Evolutionary conservation across 2,113 vertebrate genomes (phyloP).

Genomic region (Dascyllus trimaculatus): DNA sequence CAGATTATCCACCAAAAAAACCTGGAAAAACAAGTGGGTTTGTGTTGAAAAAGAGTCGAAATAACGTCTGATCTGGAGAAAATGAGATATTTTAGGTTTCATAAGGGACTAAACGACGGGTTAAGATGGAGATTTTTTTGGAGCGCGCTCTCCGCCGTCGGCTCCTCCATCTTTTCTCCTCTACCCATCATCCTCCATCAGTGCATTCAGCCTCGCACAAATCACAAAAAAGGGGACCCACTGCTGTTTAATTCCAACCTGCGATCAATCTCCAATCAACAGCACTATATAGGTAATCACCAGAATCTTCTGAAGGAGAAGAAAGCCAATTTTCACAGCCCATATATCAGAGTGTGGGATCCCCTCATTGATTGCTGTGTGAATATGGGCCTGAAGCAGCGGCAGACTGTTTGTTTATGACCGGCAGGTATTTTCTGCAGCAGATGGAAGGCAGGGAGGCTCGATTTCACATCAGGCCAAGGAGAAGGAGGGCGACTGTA

Average conservation of each 20-base stretch:
- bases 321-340: constrained; percentile 75
- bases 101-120: constrained; percentile 8
- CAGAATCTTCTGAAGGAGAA: constrained; percentile 70
- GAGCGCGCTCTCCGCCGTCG: constrained; percentile 5
- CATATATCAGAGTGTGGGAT: constrained; percentile 60
- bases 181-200: constrained; percentile 45
- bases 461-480: constrained; percentile 50
- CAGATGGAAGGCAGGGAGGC: constrained; percentile 56
- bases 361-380: constrained; percentile 76
- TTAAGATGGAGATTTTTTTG: constrained; percentile 51
- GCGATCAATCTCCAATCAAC: constrained; percentile 83
- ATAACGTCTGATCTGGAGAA: not conserved
- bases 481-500: constrained; percentile 33
- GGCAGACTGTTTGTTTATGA: constrained; percentile 74
- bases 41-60: too few relatives aligned
- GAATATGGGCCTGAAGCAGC: constrained; percentile 56
- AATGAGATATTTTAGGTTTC: constrained; percentile 20
- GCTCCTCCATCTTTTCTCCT: constrained; percentile 7
- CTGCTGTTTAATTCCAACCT: constrained; percentile 71
- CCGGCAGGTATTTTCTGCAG: constrained; percentile 61
- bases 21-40: too few relatives aligned
- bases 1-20: too few relatives aligned
- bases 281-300: constrained; percentile 73
- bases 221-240: constrained; percentile 55
- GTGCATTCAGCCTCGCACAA: constrained; percentile 50